Percentiles rank a stretch among this genome's conserved stretches.
Evolutionary conservation across 2,113 vertebrate species (phyloP).

Genomic region (Colinus virginianus): DNA sequence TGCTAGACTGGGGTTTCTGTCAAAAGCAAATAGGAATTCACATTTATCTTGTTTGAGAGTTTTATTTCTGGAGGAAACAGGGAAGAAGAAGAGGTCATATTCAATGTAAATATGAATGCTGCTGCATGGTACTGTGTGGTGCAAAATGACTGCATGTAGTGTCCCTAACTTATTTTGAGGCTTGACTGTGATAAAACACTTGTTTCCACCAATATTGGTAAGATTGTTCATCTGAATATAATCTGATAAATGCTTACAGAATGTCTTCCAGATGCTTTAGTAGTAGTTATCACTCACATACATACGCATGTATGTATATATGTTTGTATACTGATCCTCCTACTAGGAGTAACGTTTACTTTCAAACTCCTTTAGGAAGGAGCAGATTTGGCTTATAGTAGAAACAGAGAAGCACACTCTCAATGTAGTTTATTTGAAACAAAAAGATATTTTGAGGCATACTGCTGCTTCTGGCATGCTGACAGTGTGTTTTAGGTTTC

Average conservation of each 20-base stretch:
- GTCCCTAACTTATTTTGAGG: not conserved
- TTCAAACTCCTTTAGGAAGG: not conserved
- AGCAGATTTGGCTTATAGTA: not conserved
- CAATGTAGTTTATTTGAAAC: not conserved
- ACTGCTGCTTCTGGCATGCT: not conserved
- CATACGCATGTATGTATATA: not conserved
- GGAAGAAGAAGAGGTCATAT: not conserved
- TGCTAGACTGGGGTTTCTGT: not conserved
- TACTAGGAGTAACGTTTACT: not conserved
- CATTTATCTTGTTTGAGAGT: not conserved
- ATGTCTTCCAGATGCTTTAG: not conserved
- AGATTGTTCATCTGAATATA: not conserved
- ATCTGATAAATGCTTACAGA: not conserved
- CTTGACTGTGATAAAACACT: not conserved
- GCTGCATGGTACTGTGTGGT: not conserved
- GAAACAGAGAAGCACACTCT: not conserved
- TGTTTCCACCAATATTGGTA: not conserved
- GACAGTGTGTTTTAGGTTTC: not conserved
- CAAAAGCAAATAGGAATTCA: not conserved
- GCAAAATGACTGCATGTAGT: accelerated
- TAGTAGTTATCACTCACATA: not conserved
- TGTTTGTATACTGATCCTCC: not conserved
- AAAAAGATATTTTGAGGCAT: not conserved
- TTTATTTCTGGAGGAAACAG: not conserved
- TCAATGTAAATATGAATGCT: not conserved